These are phyloP conservation scores for Dyspetes luteomarginatus DNA, from an alignment of 2,888 invertebrate genomes.

Conservation along the genomic window DNA sequence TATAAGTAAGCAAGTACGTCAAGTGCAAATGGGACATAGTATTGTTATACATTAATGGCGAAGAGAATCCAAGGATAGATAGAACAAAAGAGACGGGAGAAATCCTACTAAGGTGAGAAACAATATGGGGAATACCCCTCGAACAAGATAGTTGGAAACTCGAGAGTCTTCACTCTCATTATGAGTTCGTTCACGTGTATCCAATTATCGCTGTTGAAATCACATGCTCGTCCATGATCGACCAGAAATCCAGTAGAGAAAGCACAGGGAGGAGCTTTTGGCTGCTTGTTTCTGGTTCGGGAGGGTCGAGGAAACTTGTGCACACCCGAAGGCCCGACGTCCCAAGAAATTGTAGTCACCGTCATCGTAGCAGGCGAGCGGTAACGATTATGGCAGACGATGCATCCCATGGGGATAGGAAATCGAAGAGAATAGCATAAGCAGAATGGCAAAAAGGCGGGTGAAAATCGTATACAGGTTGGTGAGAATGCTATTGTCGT, in stretches of 20 bases:
- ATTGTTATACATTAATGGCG: not conserved
- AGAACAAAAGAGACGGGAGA: not conserved
- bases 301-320: not conserved
- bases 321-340: slow-evolving; percentile 27
- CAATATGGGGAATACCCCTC: not conserved
- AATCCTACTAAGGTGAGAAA: not conserved
- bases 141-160: not conserved
- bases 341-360: slow-evolving; percentile 28
- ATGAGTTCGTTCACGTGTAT: slow-evolving; percentile 45
- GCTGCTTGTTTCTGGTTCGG: slow-evolving; percentile 14
- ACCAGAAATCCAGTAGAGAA: slow-evolving; percentile 1
- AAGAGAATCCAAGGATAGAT: not conserved
- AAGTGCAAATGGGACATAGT: too few species aligned
- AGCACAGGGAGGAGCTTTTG: not conserved
- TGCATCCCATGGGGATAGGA: slow-evolving; percentile 5
- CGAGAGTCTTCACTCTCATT: slow-evolving; percentile 37
- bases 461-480: slow-evolving; percentile 58
- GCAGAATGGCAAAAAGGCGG: slow-evolving; percentile 27
- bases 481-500: slow-evolving; percentile 55
- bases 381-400: slow-evolving; percentile 53
- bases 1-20: too few species aligned
- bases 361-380: slow-evolving; percentile 8
- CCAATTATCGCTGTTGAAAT: slow-evolving; percentile 56
- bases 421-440: not conserved
- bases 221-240: not conserved